These are phyloP conservation scores for Chunga burmeisteri DNA, from an alignment of 2,113 vertebrate species.

Conservation along the genomic window DNA sequence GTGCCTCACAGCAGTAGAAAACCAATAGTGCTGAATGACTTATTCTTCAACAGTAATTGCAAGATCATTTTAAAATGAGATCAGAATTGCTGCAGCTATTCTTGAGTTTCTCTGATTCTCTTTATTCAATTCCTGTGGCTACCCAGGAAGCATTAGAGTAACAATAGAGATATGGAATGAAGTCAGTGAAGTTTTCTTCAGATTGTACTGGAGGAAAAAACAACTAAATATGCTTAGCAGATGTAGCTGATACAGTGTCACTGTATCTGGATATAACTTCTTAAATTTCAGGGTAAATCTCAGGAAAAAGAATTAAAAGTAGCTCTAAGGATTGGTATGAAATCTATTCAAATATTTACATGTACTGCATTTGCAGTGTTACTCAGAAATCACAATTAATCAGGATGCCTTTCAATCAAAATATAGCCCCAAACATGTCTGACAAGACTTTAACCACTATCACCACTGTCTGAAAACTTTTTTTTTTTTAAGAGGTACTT, in stretches of 20 bases:
- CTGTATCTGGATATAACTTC: not conserved
- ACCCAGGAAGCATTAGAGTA: not conserved
- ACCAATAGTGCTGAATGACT: not conserved
- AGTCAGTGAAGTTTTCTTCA: not conserved
- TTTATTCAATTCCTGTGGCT: conserved; percentile 3
- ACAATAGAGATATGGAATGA: not conserved
- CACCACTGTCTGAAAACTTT: not conserved
- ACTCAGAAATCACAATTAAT: not conserved
- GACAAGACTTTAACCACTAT: not conserved
- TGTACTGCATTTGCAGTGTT: not conserved
- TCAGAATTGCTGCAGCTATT: not conserved
- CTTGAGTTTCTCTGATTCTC: not conserved
- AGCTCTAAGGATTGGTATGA: not conserved
- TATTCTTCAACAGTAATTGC: not conserved
- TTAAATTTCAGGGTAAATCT: not conserved
- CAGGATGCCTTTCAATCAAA: not conserved
- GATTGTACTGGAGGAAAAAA: not conserved
- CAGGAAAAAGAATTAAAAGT: not conserved
- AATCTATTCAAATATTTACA: not conserved
- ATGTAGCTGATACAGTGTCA: not conserved
- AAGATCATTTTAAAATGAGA: conserved; percentile 34
- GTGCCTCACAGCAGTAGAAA: conserved; percentile 9
- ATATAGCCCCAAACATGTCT: not conserved
- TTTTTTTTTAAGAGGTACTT: not conserved
- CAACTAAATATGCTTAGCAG: not conserved